Percentiles rank a stretch among this genome's conserved stretches.
phyloP scores from a whole-genome alignment of 92 coral and sea anemone genomes.

The Paramuricea clavata region DNA sequence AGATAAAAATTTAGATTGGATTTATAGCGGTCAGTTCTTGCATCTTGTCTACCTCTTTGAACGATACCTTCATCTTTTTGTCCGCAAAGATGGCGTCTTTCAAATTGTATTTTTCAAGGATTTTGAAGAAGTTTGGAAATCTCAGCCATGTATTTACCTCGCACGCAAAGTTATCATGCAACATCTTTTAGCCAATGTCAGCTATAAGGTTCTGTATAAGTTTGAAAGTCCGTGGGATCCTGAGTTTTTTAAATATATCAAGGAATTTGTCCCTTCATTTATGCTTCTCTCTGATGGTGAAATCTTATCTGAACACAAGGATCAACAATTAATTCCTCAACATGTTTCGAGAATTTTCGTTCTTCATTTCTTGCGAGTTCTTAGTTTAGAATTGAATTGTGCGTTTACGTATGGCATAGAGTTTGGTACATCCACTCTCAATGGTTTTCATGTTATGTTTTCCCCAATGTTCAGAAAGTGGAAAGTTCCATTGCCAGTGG shows the following conservation, averaged over 20 bases:
- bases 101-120: slow-evolving; percentile 66
- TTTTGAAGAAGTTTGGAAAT: slow-evolving; percentile 58
- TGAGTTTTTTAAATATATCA: slow-evolving; percentile 39
- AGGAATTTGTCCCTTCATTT: slow-evolving; percentile 62
- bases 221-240: slow-evolving; percentile 48
- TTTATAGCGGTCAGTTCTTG: slow-evolving; percentile 74
- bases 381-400: slow-evolving; percentile 61
- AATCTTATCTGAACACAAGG: slow-evolving; percentile 10
- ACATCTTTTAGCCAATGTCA: slow-evolving; percentile 60
- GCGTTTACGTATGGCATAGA: slow-evolving; percentile 67
- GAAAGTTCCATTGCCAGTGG: background rate
- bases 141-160: slow-evolving; percentile 60
- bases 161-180: slow-evolving; percentile 68
- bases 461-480: background rate
- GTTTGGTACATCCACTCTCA: slow-evolving; percentile 9
- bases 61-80: slow-evolving; percentile 74
- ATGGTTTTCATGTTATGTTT: slow-evolving; percentile 24
- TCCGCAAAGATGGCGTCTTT: slow-evolving; percentile 77
- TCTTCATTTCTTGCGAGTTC: slow-evolving; percentile 28
- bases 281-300: slow-evolving; percentile 71
- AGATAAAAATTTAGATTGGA: slow-evolving; percentile 73
- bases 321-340: background rate
- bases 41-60: slow-evolving; percentile 70
- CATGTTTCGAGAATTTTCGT: slow-evolving; percentile 46
- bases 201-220: slow-evolving; percentile 42